These are phyloP conservation scores for Nannoperca obscura DNA, from an alignment of 2,797 vertebrate genomes.

Conservation along the genomic window DNA sequence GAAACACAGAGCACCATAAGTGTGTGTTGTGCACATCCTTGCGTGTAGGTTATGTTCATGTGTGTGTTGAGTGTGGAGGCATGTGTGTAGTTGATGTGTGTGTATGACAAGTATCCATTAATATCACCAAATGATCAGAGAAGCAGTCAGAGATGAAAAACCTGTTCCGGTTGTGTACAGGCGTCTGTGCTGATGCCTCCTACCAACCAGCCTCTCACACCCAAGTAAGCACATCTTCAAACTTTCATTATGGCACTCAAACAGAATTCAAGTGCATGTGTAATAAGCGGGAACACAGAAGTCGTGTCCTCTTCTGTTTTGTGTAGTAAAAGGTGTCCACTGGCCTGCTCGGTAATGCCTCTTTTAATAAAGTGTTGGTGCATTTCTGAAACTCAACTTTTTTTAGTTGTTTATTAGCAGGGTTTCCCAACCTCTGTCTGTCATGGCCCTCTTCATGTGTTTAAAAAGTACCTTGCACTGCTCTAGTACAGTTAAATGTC, in stretches of 20 bases:
- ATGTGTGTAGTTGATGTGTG: neutral
- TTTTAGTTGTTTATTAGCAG: neutral
- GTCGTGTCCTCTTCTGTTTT: neutral
- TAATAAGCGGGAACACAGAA: neutral
- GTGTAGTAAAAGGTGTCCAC: neutral
- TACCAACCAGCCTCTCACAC: slow-evolving; percentile 65
- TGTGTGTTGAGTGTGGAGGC: neutral
- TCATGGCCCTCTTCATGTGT: neutral
- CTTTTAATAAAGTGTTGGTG: too few relatives aligned
- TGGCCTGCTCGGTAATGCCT: neutral
- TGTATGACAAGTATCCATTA: neutral
- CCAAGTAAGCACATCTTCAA: slow-evolving; percentile 73
- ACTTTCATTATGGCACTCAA: slow-evolving; percentile 1
- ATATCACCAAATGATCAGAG: slow-evolving; percentile 20
- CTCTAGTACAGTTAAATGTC: too few relatives aligned
- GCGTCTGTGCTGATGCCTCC: slow-evolving; percentile 56
- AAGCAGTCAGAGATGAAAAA: slow-evolving; percentile 72
- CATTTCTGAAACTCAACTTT: neutral
- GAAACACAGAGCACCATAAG: neutral
- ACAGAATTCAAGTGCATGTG: neutral
- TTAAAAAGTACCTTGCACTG: neutral
- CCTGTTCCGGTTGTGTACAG: slow-evolving; percentile 78
- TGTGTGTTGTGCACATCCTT: neutral
- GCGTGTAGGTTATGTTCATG: neutral
- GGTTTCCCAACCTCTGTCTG: neutral